A percentile compares a stretch with the other conserved stretches of the same genome.
These are phyloP conservation scores for Diacarnus erythraeanus DNA, from an alignment of 37 sponge, comb jelly and placozoan species.

Conservation along the genomic window DNA sequence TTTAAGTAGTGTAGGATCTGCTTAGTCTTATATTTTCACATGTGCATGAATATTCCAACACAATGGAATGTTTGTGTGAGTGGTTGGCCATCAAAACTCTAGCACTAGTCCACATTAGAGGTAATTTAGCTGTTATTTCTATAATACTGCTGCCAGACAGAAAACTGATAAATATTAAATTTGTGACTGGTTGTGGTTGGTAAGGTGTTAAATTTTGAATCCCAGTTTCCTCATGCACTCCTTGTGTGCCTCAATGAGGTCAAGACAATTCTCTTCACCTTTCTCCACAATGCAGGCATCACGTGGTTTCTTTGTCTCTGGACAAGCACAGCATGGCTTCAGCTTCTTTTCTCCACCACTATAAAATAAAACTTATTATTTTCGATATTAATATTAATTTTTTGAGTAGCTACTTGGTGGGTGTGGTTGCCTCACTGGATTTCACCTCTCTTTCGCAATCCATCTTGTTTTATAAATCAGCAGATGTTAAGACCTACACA, in stretches of 20 bases:
- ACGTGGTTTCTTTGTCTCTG: slow-evolving; percentile 87
- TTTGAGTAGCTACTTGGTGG: too few species aligned
- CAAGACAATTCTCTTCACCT: slow-evolving; percentile 87
- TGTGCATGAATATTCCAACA: too few species aligned
- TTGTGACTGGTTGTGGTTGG: not conserved
- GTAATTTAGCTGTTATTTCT: not conserved
- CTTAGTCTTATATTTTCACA: too few species aligned
- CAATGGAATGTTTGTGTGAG: too few species aligned
- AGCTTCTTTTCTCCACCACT: slow-evolving; percentile 62
- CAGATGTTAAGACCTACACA: too few species aligned
- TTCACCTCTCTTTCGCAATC: too few species aligned
- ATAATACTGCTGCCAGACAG: not conserved
- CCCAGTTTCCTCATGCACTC: slow-evolving; percentile 87
- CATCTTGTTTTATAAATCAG: too few species aligned
- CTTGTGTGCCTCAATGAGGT: slow-evolving; percentile 91
- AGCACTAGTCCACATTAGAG: too few species aligned
- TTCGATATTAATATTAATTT: too few species aligned
- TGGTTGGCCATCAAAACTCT: too few species aligned
- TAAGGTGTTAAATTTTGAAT: slow-evolving; percentile 66
- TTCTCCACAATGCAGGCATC: slow-evolving; percentile 90
- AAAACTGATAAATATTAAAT: not conserved
- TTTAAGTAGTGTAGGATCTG: too few species aligned
- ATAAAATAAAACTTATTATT: not conserved
- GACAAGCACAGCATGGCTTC: slow-evolving; percentile 96
- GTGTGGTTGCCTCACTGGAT: too few species aligned